Evolutionary conservation across 2,888 invertebrate genomes (phyloP), one percentile per base, ranked within the genome.

Genomic region (Andrena hattorfiana): DNA sequence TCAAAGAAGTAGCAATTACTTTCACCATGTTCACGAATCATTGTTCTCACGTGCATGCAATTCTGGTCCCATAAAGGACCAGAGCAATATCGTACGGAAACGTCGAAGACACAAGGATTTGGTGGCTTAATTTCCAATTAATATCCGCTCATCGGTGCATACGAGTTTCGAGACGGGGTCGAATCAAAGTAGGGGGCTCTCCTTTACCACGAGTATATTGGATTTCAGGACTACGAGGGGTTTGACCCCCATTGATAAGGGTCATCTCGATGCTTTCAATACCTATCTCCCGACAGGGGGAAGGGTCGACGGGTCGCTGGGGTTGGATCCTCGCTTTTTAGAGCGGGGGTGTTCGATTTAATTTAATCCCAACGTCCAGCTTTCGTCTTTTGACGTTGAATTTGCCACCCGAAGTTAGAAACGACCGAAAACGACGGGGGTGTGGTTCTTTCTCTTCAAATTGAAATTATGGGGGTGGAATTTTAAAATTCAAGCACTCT

Each of bases 161-260:
- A 83, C 84, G 85, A 83, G 81, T 85, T 81, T 81, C 63, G 73
- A 76, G 85, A 80, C 72, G 86, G 83, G 83, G 79, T 81, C 30
- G 77, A 80, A 64, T 76, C 77, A 68, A 72, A 80, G 81, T 68
- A 68, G 82, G 78, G 42, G 81, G 42, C 76, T 87, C 73, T 86
- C 85, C 84, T 90, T 91, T 86, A 89, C 90, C 90, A 82, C 87
- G 87, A 89, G 89, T 89, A 86, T 92, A 92, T 92, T 92, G 92
- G 90, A 92, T 92, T 92, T 91, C 89, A 85, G 26, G 87, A 84
- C 89, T 77, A 69, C 80, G 84, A 88, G 85, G 88, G 91, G 90
- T 85, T 85, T 90, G 89, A 89, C 90, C 91, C 89, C 90, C 87
- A 91, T 90, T 89, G 91, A 91, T 92, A 90, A 90, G 92, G 92